Conservation (phyloP, 2,113 vertebrate genomes). For the Prunella fulvescens region DNA sequence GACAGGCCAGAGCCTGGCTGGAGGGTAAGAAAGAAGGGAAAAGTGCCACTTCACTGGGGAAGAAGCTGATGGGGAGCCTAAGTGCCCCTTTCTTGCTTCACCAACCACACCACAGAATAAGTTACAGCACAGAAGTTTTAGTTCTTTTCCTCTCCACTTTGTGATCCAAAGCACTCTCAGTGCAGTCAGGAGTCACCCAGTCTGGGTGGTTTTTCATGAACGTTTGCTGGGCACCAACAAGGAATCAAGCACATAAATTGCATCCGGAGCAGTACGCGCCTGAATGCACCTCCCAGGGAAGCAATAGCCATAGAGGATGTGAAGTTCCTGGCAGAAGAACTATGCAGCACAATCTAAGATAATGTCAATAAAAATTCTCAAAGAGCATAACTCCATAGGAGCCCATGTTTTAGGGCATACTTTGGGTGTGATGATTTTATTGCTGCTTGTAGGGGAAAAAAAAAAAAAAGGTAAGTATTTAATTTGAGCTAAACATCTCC, state of each 20-base stretch:
- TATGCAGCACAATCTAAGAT: neutral
- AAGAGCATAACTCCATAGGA: neutral
- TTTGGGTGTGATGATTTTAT: neutral
- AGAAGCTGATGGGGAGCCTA: neutral
- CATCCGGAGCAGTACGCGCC: neutral
- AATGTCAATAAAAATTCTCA: neutral
- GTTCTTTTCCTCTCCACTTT: neutral
- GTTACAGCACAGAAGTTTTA: neutral
- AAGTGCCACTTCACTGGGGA: neutral
- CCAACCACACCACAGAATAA: neutral
- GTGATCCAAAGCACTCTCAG: neutral
- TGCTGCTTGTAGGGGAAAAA: neutral
- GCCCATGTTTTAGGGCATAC: neutral
- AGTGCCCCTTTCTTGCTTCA: neutral
- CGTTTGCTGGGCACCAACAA: neutral
- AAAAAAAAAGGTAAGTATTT: neutral
- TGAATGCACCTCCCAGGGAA: neutral
- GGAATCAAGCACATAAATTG: neutral
- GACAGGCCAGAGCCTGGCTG: neutral
- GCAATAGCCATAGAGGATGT: neutral
- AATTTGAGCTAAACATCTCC: neutral
- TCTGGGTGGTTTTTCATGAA: accelerated
- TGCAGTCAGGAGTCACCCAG: neutral
- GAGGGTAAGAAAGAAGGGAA: neutral
- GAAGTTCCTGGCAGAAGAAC: neutral